Evolutionary conservation across 2,888 invertebrate species (phyloP).

Genomic region (Drosophila nr. medialis): DNA sequence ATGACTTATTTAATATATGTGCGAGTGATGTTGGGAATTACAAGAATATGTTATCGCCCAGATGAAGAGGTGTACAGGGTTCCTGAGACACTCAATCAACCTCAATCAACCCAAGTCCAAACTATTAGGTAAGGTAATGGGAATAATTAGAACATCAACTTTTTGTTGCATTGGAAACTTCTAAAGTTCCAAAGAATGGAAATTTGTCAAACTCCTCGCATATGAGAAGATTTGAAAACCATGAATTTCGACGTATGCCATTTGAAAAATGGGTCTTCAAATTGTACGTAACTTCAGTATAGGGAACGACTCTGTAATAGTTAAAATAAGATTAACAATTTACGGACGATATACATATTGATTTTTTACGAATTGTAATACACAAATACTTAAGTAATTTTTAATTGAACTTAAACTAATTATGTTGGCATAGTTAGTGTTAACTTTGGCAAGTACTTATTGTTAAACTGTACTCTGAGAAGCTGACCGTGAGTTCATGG

Average conservation of each 20-base stretch:
- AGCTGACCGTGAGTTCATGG: background rate
- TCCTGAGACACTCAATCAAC: background rate
- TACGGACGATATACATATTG: background rate
- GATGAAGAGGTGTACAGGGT: background rate
- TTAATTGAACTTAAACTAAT: background rate
- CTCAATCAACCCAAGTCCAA: background rate
- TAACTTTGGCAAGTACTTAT: conserved; percentile 3
- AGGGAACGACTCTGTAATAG: background rate
- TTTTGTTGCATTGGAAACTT: background rate
- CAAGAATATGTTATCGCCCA: background rate
- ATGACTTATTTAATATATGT: background rate
- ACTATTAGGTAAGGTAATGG: background rate
- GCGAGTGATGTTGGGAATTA: background rate
- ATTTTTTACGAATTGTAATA: conserved; percentile 1
- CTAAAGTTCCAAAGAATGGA: background rate
- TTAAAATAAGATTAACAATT: background rate
- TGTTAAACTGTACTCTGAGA: background rate
- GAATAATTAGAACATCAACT: background rate
- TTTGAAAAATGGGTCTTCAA: background rate
- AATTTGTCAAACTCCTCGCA: background rate
- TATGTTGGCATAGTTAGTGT: conserved; percentile 9
- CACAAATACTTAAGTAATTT: conserved; percentile 1
- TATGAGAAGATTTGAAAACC: background rate
- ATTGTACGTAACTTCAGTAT: background rate
- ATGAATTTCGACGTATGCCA: background rate